Evolutionary conservation across 2,888 invertebrate genomes (phyloP), one percentile per base, ranked within the genome.

Genomic region (Dioctria linearis): DNA sequence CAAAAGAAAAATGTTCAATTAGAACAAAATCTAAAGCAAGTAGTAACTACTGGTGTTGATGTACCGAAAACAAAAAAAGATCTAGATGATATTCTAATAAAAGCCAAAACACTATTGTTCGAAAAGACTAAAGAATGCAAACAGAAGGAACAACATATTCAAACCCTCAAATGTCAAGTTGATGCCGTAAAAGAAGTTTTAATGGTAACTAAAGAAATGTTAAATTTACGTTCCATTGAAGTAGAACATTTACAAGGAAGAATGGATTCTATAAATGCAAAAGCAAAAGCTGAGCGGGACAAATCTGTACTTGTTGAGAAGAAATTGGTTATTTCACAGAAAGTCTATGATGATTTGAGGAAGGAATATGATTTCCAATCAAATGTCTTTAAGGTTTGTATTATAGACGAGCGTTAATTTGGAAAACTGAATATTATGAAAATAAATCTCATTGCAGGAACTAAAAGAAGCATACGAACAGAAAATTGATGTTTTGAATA

Each of bases 181-280:
- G 90, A 91, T 61, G 94, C 95, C 1, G 89, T 95, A 49, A 95
- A 95, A 86, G 95, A 96, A 86, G 95, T 96, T 65, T 92, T 95
- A n/a, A 88, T 91, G 8, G 95, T 96, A 81, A 95, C 95, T 3
- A 95, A 95, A 86, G 95, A 95, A 84, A 89, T 96, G 85, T 87
- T 96, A 39, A 93, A 94, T 85, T 94, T 96, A 67, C 92, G 95
- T 83, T 95, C 94, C 85, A 90, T 93, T 79, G 96, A 96, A 90
- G 92, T 94, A 25, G 93, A 94, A 80, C 95, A 95, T 87, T 91
- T 95, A 86, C 92, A 94, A 89, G 90, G 92, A 78, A 92, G 95
- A 85, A 89, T 95, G 81, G 90, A 93, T 84, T 90, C 91, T 11
- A 93, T 94, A 92, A 93, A 94, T 84, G 89, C 90, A 2, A 92